Base-by-base conservation (phyloP, 2,797 vertebrate genomes). In the Limosa lapponica region DNA sequence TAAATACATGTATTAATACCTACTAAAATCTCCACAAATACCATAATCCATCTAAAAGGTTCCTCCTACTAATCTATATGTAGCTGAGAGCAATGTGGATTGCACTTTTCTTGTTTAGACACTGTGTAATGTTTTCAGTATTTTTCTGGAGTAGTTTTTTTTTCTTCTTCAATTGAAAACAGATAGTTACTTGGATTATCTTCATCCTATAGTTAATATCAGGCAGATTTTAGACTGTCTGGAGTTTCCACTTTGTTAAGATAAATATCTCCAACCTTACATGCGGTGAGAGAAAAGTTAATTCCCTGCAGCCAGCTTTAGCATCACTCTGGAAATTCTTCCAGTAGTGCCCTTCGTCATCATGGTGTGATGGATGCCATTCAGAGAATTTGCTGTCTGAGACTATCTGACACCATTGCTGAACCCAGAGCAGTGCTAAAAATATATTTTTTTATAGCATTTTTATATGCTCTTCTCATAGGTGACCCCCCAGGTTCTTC, bases 1-100 rank as follows among this genome's bases (percentile, higher is more conserved):
- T 71, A 72, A 90, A 57, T 79, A 27, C 7, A 54, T 85, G 66
- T 81, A 44, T 84, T 80, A 82, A 85, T 87, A 46, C 13, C 30
- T 90, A 85, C 32, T 72, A 75, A 89, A 86, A 79, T 75, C 82
- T 71, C 30, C 41, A 79, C 43, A 74, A 71, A 69, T 89, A 17
- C 30, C 19, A 23, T 89, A 78, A 86, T 78, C 19, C 7, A 39
- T 52, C 66, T 59, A 44, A 82, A 87, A 88, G 15, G 2, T 81
- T 94, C 25, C 46, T 83, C 28, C 32, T 75, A 4, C 17, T 87
- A 54, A 52, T 46, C 27, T 16, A 11, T 41, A 34, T 75, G 37
- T 27, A 88, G 25, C 41, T 70, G 23, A 93, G 34, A 67, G 36
- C 39, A 62, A 37, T 34, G 16, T 28, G 55, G n/a, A 79, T 90